Evolutionary conservation across 1,140 invertebrate genomes (phyloP), one percentile per base, ranked within the genome.

Genomic region (Hylaeus volcanicus): DNA sequence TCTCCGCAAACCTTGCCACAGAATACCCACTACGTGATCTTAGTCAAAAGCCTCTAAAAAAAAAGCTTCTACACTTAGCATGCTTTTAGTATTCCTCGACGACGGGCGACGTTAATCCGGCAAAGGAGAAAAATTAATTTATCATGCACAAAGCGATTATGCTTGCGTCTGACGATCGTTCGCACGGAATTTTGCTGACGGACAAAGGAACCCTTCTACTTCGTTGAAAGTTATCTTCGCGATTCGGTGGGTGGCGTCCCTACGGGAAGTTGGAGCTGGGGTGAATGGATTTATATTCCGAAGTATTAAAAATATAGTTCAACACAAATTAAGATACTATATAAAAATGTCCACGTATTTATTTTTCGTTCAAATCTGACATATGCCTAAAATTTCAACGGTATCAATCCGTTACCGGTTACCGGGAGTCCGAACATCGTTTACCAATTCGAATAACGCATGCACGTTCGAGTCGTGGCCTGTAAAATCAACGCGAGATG

Each of bases 1-100:
- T 98, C 92, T 98, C 97, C 45, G 96, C 96, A 86, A 98, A 94
- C 86, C 96, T 94, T 93, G 92, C 92, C 91, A 94, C 91, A 94
- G 93, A 93, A 93, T 91, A 93, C 89, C 90, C 92, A 93, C 93
- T 93, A 92, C 92, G 90, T 93, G 92, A 93, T 91, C 90, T 93
- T 93, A 93, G 92, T 93, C 88, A 92, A 91, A 91, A 91, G 89
- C 87, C 80, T 89, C 88, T 91, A 92, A 90, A 88, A 79, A 89
- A 91, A 91, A 91, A 91, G 90, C 90, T 86, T 91, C 90, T 92
- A 93, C 91, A 88, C 88, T 88, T 91, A 91, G 86, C 86, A 86
- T 87, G 86, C 86, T 86, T 76, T 86, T 83, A 72, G 72, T 80
- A 71, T 86, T 86, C 63, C 60, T 74, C 83, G 53, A 39, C 85